Conservation (phyloP, 2,888 invertebrate species). For the Cryptosula pallasiana region DNA sequence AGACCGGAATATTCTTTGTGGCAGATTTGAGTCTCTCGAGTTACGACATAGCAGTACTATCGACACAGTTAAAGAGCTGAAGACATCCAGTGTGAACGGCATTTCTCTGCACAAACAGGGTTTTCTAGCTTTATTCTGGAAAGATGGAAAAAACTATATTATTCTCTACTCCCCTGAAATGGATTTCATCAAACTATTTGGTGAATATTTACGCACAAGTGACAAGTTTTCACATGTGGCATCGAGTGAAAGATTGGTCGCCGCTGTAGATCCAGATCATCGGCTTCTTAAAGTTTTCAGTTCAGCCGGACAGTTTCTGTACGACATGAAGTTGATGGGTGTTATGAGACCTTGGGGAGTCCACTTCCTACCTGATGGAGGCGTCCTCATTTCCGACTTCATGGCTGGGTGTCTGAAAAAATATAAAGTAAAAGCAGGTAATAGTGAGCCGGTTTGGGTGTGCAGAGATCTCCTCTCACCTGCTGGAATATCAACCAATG, state of each 20-base stretch:
- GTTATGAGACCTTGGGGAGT: constrained; percentile 14
- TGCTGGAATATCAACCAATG: constrained; percentile 6
- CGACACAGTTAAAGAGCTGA: not conserved
- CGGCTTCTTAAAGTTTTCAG: constrained; percentile 2
- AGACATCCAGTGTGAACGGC: constrained; percentile 14
- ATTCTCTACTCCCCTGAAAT: constrained; percentile 1
- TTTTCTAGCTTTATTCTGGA: not conserved
- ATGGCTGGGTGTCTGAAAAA: constrained; percentile 14
- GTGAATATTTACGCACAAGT: constrained; percentile 1
- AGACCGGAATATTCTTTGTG: not conserved
- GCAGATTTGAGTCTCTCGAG: not conserved
- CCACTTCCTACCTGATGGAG: constrained; percentile 1
- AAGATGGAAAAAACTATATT: constrained; percentile 15
- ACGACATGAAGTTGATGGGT: not conserved
- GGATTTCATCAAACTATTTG: constrained; percentile 12
- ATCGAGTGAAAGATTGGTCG: not conserved
- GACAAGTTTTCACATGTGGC: constrained; percentile 18
- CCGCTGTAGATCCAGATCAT: constrained; percentile 8
- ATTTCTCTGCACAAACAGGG: constrained; percentile 6
- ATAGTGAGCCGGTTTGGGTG: constrained; percentile 13
- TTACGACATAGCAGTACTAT: not conserved
- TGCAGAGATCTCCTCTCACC: constrained; percentile 15
- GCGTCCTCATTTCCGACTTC: constrained; percentile 5
- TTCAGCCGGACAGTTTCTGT: not conserved
- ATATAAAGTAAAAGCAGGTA: not conserved